Conservation (phyloP, 1,140 invertebrate species). For the Caenorhabditis inopinata region DNA sequence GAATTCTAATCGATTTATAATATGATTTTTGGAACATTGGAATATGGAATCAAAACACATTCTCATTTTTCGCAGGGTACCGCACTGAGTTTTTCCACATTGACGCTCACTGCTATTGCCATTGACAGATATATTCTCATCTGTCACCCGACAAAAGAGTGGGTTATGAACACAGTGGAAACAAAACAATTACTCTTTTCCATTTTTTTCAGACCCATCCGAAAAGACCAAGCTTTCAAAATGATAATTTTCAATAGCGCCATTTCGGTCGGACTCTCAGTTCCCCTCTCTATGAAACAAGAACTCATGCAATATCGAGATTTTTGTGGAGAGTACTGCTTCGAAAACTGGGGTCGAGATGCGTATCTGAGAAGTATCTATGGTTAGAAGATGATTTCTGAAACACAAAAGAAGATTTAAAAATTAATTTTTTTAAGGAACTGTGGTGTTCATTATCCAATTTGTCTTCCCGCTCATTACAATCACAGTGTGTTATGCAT, state of each 20-base stretch:
- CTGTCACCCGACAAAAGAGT: slow-evolving; percentile 50
- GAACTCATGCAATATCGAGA: slow-evolving; percentile 42
- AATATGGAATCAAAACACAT: too few species aligned
- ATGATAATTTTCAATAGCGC: slow-evolving; percentile 46
- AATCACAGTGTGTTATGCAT: slow-evolving; percentile 87
- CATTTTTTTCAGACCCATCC: slow-evolving; percentile 47
- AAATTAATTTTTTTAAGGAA: slow-evolving; percentile 26
- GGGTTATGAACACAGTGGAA: background rate
- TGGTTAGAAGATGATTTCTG: slow-evolving; percentile 3
- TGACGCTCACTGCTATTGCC: slow-evolving; percentile 92
- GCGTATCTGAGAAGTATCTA: slow-evolving; percentile 39
- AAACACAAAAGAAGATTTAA: background rate
- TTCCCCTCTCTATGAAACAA: slow-evolving; percentile 50
- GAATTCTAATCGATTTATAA: too few species aligned
- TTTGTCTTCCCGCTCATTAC: slow-evolving; percentile 90
- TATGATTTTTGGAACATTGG: too few species aligned
- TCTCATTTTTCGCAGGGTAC: slow-evolving; percentile 44
- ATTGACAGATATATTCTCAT: slow-evolving; percentile 76
- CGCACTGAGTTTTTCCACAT: slow-evolving; percentile 73
- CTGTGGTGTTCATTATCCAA: slow-evolving; percentile 70
- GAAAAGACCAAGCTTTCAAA: slow-evolving; percentile 42
- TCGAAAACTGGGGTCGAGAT: slow-evolving; percentile 49
- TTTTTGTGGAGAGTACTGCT: slow-evolving; percentile 49
- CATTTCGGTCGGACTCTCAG: slow-evolving; percentile 29
- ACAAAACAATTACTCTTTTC: background rate